Evolutionary conservation across 2,113 vertebrate genomes (phyloP).

Genomic region (Panthera uncia): DNA sequence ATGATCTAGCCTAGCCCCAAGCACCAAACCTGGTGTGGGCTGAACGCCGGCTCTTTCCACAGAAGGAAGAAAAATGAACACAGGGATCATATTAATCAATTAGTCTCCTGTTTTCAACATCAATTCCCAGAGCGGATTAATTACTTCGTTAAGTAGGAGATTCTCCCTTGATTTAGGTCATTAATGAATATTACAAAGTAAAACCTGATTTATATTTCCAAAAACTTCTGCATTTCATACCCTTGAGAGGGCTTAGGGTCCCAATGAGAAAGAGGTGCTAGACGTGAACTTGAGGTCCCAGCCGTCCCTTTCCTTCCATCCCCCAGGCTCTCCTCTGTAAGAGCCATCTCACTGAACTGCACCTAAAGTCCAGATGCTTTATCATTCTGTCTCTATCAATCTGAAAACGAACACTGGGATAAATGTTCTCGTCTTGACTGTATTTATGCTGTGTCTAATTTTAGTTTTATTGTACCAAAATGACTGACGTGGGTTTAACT

Average conservation of each 20-base stretch:
- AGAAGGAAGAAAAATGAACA: conserved; percentile 43
- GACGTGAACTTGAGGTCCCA: not conserved
- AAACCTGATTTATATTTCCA: not conserved
- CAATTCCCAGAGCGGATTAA: conserved; percentile 61
- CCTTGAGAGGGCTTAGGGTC: not conserved
- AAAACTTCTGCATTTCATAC: not conserved
- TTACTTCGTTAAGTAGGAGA: conserved; percentile 64
- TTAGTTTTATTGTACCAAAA: conserved; percentile 54
- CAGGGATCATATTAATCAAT: conserved; percentile 53
- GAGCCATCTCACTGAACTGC: not conserved
- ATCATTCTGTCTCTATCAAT: not conserved
- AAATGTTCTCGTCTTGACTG: not conserved
- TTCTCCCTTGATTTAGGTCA: conserved; percentile 53
- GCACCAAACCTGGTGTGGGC: not conserved
- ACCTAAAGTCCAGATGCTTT: not conserved
- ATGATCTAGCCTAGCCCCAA: not conserved
- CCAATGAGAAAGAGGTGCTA: not conserved
- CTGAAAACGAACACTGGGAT: not conserved
- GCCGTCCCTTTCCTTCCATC: not conserved
- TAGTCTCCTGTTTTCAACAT: conserved; percentile 50
- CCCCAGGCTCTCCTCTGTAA: too few relatives aligned
- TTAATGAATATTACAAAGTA: conserved; percentile 45
- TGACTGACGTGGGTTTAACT: conserved; percentile 42
- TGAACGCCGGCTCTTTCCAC: not conserved
- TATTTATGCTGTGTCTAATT: conserved; percentile 44